phyloP scores from a whole-genome alignment of 2,113 vertebrate species.

The Pogonocichla stellata region DNA sequence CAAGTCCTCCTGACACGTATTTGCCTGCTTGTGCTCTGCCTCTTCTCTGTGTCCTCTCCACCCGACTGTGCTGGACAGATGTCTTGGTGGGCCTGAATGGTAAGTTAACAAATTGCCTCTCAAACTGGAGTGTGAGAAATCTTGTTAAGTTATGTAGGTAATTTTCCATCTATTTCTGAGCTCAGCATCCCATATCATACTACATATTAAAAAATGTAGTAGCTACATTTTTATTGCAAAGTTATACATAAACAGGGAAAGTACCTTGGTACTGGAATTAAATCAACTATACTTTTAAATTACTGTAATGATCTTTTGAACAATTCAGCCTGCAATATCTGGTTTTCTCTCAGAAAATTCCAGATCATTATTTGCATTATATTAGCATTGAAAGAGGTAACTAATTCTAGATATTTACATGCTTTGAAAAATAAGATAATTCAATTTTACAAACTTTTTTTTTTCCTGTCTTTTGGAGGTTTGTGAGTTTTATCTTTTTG shows the following conservation, averaged over 20 bases:
- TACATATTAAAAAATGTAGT: not conserved
- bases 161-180: not conserved
- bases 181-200: not conserved
- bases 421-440: not conserved
- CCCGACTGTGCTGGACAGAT: not conserved
- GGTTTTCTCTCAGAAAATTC: not conserved
- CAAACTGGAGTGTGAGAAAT: not conserved
- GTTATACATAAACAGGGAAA: not conserved
- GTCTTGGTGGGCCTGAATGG: not conserved
- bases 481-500: not conserved
- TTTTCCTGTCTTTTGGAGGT: fast-evolving
- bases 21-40: not conserved
- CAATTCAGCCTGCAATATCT: not conserved
- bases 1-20: fast-evolving
- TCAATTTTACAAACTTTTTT: not conserved
- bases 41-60: not conserved
- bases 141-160: not conserved
- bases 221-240: not conserved
- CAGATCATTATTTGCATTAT: not conserved
- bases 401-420: not conserved
- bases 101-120: not conserved
- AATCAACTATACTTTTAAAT: not conserved
- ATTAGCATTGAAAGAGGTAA: not conserved
- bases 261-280: not conserved
- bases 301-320: not conserved